Percentiles rank a stretch among this genome's conserved stretches.
Evolutionary conservation across 2,797 vertebrate genomes (phyloP).

Genomic region (Microctenopoma stevenorrisi): DNA sequence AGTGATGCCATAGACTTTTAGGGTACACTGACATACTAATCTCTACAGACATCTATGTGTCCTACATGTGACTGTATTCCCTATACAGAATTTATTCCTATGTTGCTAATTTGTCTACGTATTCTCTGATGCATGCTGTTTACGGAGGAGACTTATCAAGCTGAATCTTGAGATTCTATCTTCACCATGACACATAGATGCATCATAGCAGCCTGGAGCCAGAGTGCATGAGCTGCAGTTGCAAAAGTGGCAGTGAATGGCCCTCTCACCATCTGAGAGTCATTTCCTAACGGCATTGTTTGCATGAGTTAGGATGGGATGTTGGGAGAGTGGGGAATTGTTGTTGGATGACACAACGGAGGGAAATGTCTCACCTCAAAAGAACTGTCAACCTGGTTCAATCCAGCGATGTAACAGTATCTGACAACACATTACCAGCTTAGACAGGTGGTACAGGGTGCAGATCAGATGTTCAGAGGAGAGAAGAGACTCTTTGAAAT

Average conservation of each 20-base stretch:
- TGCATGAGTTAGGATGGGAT: conserved; percentile 8
- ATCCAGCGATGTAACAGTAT: conserved; percentile 5
- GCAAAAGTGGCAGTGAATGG: conserved; percentile 10
- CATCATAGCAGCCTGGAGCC: neutral
- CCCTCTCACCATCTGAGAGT: neutral
- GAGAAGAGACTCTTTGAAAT: neutral
- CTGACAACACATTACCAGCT: conserved; percentile 26
- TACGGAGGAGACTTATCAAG: too few relatives aligned
- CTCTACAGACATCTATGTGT: too few relatives aligned
- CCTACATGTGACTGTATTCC: too few relatives aligned
- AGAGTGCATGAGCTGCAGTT: neutral
- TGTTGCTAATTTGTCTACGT: too few relatives aligned
- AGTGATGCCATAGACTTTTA: too few relatives aligned
- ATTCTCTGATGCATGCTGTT: too few relatives aligned
- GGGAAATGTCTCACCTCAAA: conserved; percentile 24
- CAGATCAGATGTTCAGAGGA: conserved; percentile 11
- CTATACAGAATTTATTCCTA: too few relatives aligned
- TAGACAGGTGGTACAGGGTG: conserved; percentile 18
- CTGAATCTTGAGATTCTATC: neutral
- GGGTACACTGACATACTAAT: too few relatives aligned
- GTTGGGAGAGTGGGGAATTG: neutral
- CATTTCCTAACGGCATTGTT: conserved; percentile 8
- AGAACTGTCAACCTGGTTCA: conserved; percentile 19
- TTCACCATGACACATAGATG: conserved; percentile 2
- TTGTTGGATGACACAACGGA: conserved; percentile 10